A percentile compares a stretch with the other conserved stretches of the same genome.
Conservation (phyloP, 2,113 vertebrate genomes). For the Nothocercus julius region DNA sequence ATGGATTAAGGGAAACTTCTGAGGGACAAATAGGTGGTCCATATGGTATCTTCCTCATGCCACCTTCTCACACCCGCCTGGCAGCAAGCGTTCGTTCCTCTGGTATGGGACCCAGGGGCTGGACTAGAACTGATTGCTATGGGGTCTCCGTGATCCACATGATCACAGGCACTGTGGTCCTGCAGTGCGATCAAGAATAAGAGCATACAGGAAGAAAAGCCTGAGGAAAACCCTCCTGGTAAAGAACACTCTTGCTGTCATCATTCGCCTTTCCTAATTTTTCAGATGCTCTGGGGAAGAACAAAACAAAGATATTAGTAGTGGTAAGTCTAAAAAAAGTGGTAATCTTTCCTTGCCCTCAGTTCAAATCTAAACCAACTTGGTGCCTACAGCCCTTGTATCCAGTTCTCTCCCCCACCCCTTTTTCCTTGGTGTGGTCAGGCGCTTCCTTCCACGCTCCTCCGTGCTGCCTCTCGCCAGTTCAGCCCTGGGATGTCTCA, state of each 20-base stretch:
- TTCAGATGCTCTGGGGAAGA: not conserved
- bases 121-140: not conserved
- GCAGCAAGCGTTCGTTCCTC: not conserved
- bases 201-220: not conserved
- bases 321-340: not conserved
- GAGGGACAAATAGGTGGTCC: not conserved
- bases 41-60: not conserved
- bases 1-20: not conserved
- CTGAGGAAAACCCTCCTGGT: not conserved
- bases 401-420: not conserved
- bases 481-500: constrained; percentile 37
- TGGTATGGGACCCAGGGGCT: not conserved
- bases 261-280: not conserved
- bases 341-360: constrained; percentile 15
- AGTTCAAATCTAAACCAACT: not conserved
- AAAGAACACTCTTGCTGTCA: not conserved
- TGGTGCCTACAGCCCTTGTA: not conserved
- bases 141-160: not conserved
- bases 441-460: not conserved
- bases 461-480: not conserved
- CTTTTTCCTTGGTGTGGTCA: constrained; percentile 31
- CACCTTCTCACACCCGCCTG: not conserved
- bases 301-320: constrained; percentile 4
- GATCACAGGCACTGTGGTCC: not conserved
- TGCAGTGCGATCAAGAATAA: not conserved